Base-by-base conservation (phyloP, 2,888 invertebrate species). In the Fragum sueziense region DNA sequence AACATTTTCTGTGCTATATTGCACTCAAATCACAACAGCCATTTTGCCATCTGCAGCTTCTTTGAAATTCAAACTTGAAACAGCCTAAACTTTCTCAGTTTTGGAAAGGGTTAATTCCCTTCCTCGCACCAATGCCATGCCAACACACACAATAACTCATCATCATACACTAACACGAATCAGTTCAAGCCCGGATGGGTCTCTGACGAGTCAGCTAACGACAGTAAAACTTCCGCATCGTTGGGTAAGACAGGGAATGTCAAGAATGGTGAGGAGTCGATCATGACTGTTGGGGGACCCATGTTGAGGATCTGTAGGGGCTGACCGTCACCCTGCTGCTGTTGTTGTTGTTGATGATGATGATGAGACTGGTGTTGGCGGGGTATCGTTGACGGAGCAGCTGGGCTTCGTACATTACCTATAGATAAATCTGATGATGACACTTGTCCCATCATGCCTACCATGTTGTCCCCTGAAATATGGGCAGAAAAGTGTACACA, bases 161-260 rank as follows among this genome's bases (percentile, higher is more conserved):
- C 47, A 47, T 3, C 47, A 47, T 20, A 1, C 2, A 47, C 17
- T 3, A 20, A 17, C n/a, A n/a, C 47, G 7, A 20, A 2, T 29
- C 41, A 68, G 37, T 68, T 68, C 70, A 70, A 52, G 31, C 41
- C 65, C 22, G 65, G 41, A 41, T 65, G 65, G 2, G 33, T 65
- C 25, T 80, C 77, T 4, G 73, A 47, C 2, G 78, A 51, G 62
- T 79, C 76, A 4, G 76, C 54, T 14, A 70, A 51, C 25, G 78
- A 79, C 33, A 79, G 47, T 27, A 70, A 68, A 20, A 79, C 70
- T 29, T 82, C 82, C 9, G 82, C 68, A 34, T 82, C 82, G 29
- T 74, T 68, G 27, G 82, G 71, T 37, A 82, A 65, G 68, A 82
- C 74, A 9, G 76, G 61, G 31, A 79, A 79, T n/a, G 73, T 70